Evolutionary conservation across 2,113 vertebrate species (phyloP), one percentile per base, ranked within the genome.

Genomic region (Melanerpes aurifrons): DNA sequence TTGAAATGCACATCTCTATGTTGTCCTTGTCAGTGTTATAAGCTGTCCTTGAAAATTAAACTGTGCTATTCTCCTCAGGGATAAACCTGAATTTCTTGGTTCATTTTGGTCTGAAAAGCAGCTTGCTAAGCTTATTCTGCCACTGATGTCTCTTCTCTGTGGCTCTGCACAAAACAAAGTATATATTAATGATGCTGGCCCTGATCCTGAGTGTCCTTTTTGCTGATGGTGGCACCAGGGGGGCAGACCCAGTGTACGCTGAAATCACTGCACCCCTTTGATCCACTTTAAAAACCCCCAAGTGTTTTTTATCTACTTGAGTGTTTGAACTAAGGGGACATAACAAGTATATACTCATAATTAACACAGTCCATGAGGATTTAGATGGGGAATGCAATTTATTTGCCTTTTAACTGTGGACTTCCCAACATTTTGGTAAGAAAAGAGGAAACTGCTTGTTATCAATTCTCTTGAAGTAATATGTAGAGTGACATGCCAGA

Each of bases 31-130:
- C 70, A 74, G 69, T 85, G 78, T 73, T 91, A 83, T 87, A 94
- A 95, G 83, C 64, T 91, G 91, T 88, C 95, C 91, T 96, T 96
- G 92, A 94, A 95, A 94, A 96, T 96, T 90, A 95, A 90, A 90
- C 35, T n/a, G 58, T 87, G 79, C 72, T 82, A 67, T 78, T 89
- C 77, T 96, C 96, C 93, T 89, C 58, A 71, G 95, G 94, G 94
- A 96, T 82, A 95, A 97, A 85, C 75, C 72, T 95, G 89, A 96
- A 89, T 89, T 92, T 95, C 77, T 93, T 1, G 2, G 69, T 95
- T 96, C 92, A 90, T 93, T 93, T 94, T 71, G 81, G 85, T 88
- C 83, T 92, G 92, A 95, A 95, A 92, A 94, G 82, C 56, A 93
- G 91, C 90, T 95, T 91, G 86, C 53, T 91, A 94, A 94, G 89